Evolutionary conservation across 2,113 vertebrate genomes (phyloP).

Genomic region (Phalacrocorax aristotelis): DNA sequence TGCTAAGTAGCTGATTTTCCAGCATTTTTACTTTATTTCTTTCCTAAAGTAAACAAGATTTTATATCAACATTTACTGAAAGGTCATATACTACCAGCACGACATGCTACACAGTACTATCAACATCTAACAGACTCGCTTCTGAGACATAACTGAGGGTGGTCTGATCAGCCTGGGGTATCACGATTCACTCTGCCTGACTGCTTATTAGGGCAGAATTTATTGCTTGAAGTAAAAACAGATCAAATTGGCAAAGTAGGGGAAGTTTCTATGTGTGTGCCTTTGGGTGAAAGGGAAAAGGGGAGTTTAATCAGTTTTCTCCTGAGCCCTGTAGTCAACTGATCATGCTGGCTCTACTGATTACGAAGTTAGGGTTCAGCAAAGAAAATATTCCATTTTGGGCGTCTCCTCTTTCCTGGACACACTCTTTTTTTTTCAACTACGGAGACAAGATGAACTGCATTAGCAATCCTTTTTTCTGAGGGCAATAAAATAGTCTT

Average conservation of each 20-base stretch:
- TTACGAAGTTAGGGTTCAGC: background rate
- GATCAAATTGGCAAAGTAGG: background rate
- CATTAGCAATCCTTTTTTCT: background rate
- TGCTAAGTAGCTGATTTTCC: background rate
- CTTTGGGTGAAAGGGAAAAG: background rate
- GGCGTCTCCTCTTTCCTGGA: background rate
- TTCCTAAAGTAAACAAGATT: background rate
- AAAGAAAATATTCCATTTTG: background rate
- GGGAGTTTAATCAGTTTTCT: background rate
- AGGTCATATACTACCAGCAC: background rate
- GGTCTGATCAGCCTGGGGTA: background rate
- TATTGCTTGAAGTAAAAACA: background rate
- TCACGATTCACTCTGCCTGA: background rate
- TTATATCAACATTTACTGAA: background rate
- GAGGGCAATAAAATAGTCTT: background rate
- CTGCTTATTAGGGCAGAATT: background rate
- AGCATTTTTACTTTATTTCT: background rate
- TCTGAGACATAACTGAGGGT: background rate
- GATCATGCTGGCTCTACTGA: background rate
- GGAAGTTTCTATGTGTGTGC: background rate
- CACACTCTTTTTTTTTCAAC: background rate
- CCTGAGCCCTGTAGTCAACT: background rate
- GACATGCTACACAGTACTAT: background rate
- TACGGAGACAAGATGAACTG: background rate
- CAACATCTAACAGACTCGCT: background rate